Evolutionary conservation across 2,797 vertebrate species (phyloP), one percentile per base, ranked within the genome.

Genomic region (Aphelocoma californica): DNA sequence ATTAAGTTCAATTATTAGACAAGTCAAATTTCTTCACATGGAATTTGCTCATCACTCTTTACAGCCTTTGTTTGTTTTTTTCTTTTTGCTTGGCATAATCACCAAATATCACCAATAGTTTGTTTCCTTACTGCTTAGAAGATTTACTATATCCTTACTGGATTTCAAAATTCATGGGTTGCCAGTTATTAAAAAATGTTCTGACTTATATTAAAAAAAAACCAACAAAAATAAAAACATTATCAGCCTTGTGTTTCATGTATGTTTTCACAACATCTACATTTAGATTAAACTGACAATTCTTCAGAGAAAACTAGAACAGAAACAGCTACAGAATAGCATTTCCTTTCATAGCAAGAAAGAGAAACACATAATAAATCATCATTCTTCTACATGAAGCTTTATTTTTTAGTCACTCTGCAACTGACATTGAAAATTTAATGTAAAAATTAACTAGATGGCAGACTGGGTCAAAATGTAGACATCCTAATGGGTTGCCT

Each of bases 391-490:
- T 73, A 65, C 44, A 53, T 7, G 81, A 92, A 94, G 86, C 54
- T 81, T 95, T 78, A 90, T 85, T 94, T 93, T 97, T 97, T 47
- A 91, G 90, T 94, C 70, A 87, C 97, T 87, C 64, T 92, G 74
- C 79, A 96, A 89, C 91, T 84, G 92, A 93, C 67, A 75, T 58
- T 91, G 69, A 74, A 96, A 94, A 96, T 96, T 73, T 93, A 88
- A 95, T 88, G 89, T 69, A 92, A 92, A 97, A 97, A 97, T 94
- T 93, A 89, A 81, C 80, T 92, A 67, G 42, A 61, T 66, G 71
- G 80, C 57, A 97, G 84, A 94, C 47, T 69, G 62, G 92, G 88
- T 96, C 84, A 97, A 96, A 96, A 95, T 79, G 73, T 58, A 96
- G 85, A 93, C 85, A 84, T 83, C 79, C 40, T 96, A 93, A 92